These are phyloP conservation scores for Papilio polyxenes DNA, from an alignment of 1,140 invertebrate genomes.

Conservation along the genomic window DNA sequence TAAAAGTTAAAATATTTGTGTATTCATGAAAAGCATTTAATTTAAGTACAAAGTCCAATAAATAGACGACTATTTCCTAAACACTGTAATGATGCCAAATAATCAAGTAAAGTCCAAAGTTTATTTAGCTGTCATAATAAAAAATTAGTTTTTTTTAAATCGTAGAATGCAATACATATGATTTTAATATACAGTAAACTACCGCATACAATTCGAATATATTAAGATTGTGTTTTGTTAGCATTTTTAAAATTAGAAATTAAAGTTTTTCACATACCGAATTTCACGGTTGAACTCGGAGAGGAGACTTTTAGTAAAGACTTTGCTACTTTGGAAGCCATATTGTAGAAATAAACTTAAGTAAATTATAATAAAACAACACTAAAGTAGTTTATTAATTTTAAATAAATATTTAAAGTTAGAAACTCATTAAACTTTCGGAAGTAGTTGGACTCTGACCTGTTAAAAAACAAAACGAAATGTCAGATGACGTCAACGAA, in stretches of 20 bases:
- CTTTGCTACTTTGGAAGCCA: slow-evolving; percentile 75
- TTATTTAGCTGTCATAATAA: slow-evolving; percentile 39
- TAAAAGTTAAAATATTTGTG: slow-evolving; percentile 39
- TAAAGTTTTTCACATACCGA: slow-evolving; percentile 58
- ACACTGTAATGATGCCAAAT: slow-evolving; percentile 43
- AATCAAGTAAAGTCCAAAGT: slow-evolving; percentile 53
- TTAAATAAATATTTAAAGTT: slow-evolving; percentile 44
- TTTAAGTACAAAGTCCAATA: slow-evolving; percentile 36
- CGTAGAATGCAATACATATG: neutral
- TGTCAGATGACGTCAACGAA: neutral
- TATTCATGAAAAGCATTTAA: neutral
- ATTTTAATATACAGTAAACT: neutral
- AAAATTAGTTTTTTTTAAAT: slow-evolving; percentile 12
- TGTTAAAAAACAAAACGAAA: slow-evolving; percentile 47
- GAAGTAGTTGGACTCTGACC: slow-evolving; percentile 76
- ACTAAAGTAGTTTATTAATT: slow-evolving; percentile 51
- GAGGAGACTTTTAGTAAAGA: slow-evolving; percentile 62
- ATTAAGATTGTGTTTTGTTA: slow-evolving; percentile 6
- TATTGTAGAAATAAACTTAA: slow-evolving; percentile 45
- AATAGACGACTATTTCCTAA: neutral
- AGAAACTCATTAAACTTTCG: slow-evolving; percentile 53
- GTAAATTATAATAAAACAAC: slow-evolving; percentile 43
- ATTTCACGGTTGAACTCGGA: slow-evolving; percentile 65
- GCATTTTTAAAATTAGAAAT: slow-evolving; percentile 29
- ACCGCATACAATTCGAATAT: neutral